Evolutionary conservation across 2,113 vertebrate genomes (phyloP), one percentile per base, ranked within the genome.

Genomic region (Athene noctua): DNA sequence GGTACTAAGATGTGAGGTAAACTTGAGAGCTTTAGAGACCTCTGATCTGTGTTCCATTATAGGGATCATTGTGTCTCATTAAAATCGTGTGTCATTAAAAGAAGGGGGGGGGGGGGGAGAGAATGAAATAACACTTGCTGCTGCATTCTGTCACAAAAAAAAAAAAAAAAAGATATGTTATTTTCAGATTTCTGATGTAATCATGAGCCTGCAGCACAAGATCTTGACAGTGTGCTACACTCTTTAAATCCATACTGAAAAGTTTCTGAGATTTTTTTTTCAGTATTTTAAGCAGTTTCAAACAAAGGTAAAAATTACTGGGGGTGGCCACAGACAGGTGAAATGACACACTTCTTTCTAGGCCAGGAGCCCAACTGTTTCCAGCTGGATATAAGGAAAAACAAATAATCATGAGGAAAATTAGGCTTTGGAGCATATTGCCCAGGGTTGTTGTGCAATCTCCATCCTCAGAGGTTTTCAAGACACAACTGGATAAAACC

Each of bases 31-130:
- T 90, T 91, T 13, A 74, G 75, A 94, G 83, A 89, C 26, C 77
- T 92, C 65, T 89, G 55, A 66, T 66, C 55, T 71, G 15, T 92
- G 44, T 59, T 83, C 73, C 23, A 16, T 72, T 79, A 75, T 52
- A 72, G 40, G 17, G 20, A 70, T 13, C 8, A 47, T 47, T 47
- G 46, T 47, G 46, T 47, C 19, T 21, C 20, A 47, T 66, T 63
- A 92, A 92, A 89, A n/a, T 32, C 59, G 3, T 34, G 36, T 34
- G 63, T 92, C 26, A 75, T 44, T 55, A 92, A 88, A 86, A 86
- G n/a, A 79, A 57, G 15, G 20, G 0, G 4, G 9, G 0, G 0
- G 22, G 25, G 42, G 42, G 42, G 14, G 42, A 32, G 18, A 19
- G 21, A 61, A 83, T 10, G 3, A 91, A 92, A 61, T 42, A 86